A percentile compares a stretch with the other conserved stretches of the same genome.
phyloP scores from a whole-genome alignment of 1,140 invertebrate species.

The Antheraea pernyi region DNA sequence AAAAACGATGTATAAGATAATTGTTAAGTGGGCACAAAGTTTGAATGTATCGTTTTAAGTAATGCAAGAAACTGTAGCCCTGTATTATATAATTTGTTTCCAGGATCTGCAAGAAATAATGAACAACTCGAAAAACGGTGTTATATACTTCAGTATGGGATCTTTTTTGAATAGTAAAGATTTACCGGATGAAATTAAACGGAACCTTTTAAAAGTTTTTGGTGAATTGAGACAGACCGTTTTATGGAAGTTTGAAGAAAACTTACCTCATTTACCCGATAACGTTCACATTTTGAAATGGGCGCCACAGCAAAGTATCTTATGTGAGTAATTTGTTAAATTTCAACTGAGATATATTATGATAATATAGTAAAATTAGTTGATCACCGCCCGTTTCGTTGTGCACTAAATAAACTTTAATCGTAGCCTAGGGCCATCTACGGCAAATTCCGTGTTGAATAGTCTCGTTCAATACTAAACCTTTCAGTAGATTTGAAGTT shows the following conservation, averaged over 20 bases:
- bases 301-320: slow-evolving; percentile 47
- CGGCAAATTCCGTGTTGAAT: too few species aligned
- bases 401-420: too few species aligned
- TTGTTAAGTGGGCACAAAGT: too few species aligned
- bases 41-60: slow-evolving; percentile 55
- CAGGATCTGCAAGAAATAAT: slow-evolving; percentile 78
- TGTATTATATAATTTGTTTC: too few species aligned
- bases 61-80: slow-evolving; percentile 83
- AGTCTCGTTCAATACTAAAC: too few species aligned
- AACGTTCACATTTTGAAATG: slow-evolving; percentile 46
- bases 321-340: slow-evolving; percentile 44
- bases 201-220: slow-evolving; percentile 39
- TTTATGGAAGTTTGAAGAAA: slow-evolving; percentile 58
- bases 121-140: slow-evolving; percentile 79
- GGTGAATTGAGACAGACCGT: slow-evolving; percentile 45
- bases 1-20: too few species aligned
- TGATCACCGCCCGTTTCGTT: too few species aligned
- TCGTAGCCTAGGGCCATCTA: too few species aligned
- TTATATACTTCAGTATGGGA: slow-evolving; percentile 83
- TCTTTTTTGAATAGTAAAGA: slow-evolving; percentile 78
- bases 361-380: too few species aligned
- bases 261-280: slow-evolving; percentile 27
- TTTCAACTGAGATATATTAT: too few species aligned
- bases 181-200: slow-evolving; percentile 35
- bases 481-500: too few species aligned